These are phyloP conservation scores for Pachycephus smyrnensis DNA, from an alignment of 2,888 invertebrate genomes.

Conservation along the genomic window DNA sequence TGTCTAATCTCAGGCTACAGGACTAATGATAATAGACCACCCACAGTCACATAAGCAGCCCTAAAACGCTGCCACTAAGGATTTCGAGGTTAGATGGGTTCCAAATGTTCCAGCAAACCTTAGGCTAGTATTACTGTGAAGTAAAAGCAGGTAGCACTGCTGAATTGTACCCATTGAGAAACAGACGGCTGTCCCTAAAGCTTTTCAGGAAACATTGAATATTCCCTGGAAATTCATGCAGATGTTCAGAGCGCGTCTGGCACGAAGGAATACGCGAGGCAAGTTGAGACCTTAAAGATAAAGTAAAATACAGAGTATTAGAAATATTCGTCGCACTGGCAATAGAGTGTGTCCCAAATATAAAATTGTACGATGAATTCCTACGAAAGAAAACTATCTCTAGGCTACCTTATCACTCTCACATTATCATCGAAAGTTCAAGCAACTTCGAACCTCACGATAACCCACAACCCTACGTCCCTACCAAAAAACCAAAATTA, in stretches of 20 bases:
- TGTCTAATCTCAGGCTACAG: neutral
- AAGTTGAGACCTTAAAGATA: neutral
- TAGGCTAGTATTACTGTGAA: neutral
- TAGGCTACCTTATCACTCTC: conserved; percentile 18
- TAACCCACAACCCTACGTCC: conserved; percentile 48
- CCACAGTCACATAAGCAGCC: neutral
- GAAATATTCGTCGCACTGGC: neutral
- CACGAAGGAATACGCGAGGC: neutral
- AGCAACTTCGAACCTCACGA: conserved; percentile 47
- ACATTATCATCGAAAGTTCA: conserved; percentile 49
- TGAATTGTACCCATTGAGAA: neutral
- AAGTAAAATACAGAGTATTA: neutral
- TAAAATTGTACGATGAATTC: neutral
- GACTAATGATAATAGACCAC: neutral
- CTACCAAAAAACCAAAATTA: conserved; percentile 26
- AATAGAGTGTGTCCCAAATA: neutral
- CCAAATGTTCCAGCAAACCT: neutral
- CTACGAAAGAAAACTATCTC: conserved; percentile 14
- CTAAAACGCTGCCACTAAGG: neutral
- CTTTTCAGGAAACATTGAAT: neutral
- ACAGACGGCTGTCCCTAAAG: neutral
- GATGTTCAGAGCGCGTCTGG: neutral
- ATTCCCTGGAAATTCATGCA: neutral
- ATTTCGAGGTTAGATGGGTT: neutral
- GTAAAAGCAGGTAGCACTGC: neutral